Conservation (phyloP, 2,797 vertebrate genomes). For the Pelobates cultripes region DNA sequence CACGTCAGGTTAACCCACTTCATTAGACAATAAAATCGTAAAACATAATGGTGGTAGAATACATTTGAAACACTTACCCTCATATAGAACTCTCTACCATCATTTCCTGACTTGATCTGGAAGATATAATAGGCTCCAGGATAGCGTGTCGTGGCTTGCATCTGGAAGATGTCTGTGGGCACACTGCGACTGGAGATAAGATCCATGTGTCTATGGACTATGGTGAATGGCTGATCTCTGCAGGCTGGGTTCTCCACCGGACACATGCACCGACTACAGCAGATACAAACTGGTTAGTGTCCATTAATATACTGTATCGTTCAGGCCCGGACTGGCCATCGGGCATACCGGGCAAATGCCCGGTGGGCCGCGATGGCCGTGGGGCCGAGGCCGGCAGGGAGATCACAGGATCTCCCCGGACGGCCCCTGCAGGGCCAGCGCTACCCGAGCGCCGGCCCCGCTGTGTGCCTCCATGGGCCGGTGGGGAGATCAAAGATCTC, state of each 20-base stretch:
- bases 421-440: too few species aligned
- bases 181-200: slow-evolving; percentile 87
- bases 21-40: too few species aligned
- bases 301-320: too few species aligned
- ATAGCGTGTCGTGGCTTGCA: slow-evolving; percentile 98
- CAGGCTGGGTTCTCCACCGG: slow-evolving; percentile 90
- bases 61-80: slow-evolving; percentile 76
- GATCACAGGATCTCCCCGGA: too few species aligned
- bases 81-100: slow-evolving; percentile 96
- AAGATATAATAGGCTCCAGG: slow-evolving; percentile 98
- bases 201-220: slow-evolving; percentile 96
- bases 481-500: too few species aligned
- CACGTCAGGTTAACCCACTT: too few species aligned
- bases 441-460: too few species aligned
- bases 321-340: too few species aligned
- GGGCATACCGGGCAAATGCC: too few species aligned
- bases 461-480: too few species aligned
- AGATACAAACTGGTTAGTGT: slow-evolving; percentile 20
- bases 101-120: slow-evolving; percentile 96
- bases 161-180: slow-evolving; percentile 96
- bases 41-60: not conserved
- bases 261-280: slow-evolving; percentile 93
- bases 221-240: slow-evolving; percentile 92
- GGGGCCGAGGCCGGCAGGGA: too few species aligned
- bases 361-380: too few species aligned